These are phyloP conservation scores for Cheilosia pagana DNA, from an alignment of 2,888 invertebrate species.

Conservation along the genomic window DNA sequence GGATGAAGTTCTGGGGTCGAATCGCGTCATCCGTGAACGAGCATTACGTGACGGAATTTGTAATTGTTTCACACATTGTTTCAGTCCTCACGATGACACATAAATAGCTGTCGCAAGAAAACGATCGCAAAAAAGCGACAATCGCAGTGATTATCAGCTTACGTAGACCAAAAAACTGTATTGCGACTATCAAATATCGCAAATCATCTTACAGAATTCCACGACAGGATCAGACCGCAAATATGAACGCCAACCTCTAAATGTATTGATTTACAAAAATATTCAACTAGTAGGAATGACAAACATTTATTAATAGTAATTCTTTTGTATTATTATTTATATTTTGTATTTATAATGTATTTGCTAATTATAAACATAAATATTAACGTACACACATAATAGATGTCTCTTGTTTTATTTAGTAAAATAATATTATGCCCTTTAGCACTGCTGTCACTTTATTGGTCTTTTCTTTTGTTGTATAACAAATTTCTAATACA, in stretches of 20 bases:
- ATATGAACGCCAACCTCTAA: background rate
- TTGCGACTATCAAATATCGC: too few relatives aligned
- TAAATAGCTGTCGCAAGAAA: too few relatives aligned
- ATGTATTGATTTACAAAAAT: background rate
- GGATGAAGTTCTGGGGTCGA: too few relatives aligned
- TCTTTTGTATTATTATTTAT: conserved; percentile 47
- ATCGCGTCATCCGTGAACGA: too few relatives aligned
- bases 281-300: conserved; percentile 37
- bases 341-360: conserved; percentile 55
- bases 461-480: conserved; percentile 2
- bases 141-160: too few relatives aligned
- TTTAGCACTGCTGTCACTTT: conserved; percentile 6
- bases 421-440: conserved; percentile 43
- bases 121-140: too few relatives aligned
- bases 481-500: conserved; percentile 17
- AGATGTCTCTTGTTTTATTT: conserved; percentile 15
- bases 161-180: too few relatives aligned
- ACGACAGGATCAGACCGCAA: too few relatives aligned
- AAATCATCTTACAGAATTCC: too few relatives aligned
- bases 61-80: too few relatives aligned
- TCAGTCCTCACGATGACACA: too few relatives aligned
- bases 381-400: conserved; percentile 42
- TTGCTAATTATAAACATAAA: conserved; percentile 67
- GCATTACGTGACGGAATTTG: too few relatives aligned
- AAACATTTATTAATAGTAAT: conserved; percentile 60